These are phyloP conservation scores for Melipona beecheii DNA, from an alignment of 2,888 invertebrate genomes.

Conservation along the genomic window DNA sequence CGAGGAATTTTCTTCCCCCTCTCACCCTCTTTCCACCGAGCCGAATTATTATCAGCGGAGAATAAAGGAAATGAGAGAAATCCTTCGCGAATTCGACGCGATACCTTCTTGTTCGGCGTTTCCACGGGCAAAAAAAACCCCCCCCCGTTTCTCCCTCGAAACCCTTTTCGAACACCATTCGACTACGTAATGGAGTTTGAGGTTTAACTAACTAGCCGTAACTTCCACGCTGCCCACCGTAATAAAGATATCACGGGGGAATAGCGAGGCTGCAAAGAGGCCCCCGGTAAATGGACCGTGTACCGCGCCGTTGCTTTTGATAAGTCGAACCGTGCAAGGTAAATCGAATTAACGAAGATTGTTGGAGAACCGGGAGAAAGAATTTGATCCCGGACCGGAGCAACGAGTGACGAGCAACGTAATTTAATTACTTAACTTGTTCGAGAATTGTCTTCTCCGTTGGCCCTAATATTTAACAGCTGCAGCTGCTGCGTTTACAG, in stretches of 20 bases:
- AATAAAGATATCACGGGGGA: constrained; percentile 51
- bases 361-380: not conserved
- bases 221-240: constrained; percentile 40
- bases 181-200: constrained; percentile 64
- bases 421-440: constrained; percentile 2
- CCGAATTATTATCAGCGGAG: constrained; percentile 49
- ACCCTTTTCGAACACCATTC: constrained; percentile 37
- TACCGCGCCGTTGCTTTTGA: constrained; percentile 20
- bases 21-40: not conserved
- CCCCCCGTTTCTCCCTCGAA: not conserved
- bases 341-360: constrained; percentile 4
- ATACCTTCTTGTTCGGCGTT: constrained; percentile 37
- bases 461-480: not conserved
- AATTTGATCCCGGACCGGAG: not conserved
- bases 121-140: constrained; percentile 49
- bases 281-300: constrained; percentile 22
- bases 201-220: constrained; percentile 53
- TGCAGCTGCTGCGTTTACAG: not conserved
- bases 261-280: constrained; percentile 16
- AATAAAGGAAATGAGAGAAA: constrained; percentile 44
- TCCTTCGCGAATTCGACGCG: constrained; percentile 28
- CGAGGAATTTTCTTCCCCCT: constrained; percentile 3
- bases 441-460: not conserved
- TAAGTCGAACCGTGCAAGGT: constrained; percentile 19
- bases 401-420: not conserved